A percentile compares a stretch with the other conserved stretches of the same genome.
Conservation (phyloP, 2,113 vertebrate genomes). For the Perccottus glenii region DNA sequence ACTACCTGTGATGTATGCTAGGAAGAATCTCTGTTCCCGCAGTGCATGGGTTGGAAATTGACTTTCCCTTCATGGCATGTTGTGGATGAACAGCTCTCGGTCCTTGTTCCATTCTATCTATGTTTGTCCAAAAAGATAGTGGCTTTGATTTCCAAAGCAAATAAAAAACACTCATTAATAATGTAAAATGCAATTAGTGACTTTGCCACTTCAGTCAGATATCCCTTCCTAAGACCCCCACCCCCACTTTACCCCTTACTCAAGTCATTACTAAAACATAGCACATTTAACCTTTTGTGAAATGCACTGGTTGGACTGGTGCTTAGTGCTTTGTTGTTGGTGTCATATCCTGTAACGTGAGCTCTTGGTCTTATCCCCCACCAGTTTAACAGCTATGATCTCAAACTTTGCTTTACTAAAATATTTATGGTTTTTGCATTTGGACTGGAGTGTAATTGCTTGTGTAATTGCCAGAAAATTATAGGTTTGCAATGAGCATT, state of each 20-base stretch:
- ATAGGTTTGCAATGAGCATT: conserved; percentile 33
- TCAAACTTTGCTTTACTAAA: conserved; percentile 48
- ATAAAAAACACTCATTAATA: conserved; percentile 76
- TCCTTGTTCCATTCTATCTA: conserved; percentile 33
- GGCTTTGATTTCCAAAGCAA: conserved; percentile 69
- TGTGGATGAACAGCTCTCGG: conserved; percentile 67
- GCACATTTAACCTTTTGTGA: conserved; percentile 65
- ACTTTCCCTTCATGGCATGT: conserved; percentile 42
- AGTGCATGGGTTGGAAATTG: conserved; percentile 29
- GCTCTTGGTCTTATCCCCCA: conserved; percentile 27
- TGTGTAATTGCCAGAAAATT: conserved; percentile 56
- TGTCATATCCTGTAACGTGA: conserved; percentile 21
- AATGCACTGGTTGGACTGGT: conserved; percentile 39
- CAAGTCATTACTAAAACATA: conserved; percentile 74
- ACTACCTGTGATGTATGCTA: conserved; percentile 41
- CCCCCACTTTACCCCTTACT: conserved; percentile 29
- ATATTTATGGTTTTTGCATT: conserved; percentile 61
- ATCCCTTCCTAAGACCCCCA: conserved; percentile 56
- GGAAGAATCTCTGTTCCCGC: conserved; percentile 8
- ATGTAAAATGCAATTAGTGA: conserved; percentile 77
- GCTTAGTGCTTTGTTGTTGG: conserved; percentile 59
- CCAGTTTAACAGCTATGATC: conserved; percentile 26
- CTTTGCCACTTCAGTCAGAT: conserved; percentile 74
- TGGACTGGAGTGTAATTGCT: conserved; percentile 47
- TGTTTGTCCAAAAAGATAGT: conserved; percentile 55